Percentiles rank a stretch among this genome's conserved stretches.
Evolutionary conservation across 1,140 invertebrate genomes (phyloP).

Genomic region (Bombus huntii): DNA sequence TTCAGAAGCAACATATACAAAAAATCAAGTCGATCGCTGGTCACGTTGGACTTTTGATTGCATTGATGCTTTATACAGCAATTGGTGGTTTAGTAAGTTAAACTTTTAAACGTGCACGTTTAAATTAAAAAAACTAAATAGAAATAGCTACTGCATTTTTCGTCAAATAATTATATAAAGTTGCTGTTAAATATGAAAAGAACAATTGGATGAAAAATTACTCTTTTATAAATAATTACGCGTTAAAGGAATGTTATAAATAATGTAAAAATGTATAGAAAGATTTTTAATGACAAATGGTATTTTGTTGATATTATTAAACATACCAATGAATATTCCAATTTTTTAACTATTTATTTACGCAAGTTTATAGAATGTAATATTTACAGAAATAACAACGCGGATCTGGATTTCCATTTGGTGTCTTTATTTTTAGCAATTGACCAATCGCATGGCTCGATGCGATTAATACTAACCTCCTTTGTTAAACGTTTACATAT

Average conservation of each 20-base stretch:
- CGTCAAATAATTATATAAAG: not conserved
- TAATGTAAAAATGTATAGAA: not conserved
- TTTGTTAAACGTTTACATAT: not conserved
- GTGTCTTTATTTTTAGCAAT: slow-evolving; percentile 64
- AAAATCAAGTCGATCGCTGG: slow-evolving; percentile 85
- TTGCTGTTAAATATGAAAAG: not conserved
- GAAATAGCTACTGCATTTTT: not conserved
- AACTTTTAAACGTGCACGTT: not conserved
- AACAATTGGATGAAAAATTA: not conserved
- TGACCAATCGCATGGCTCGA: slow-evolving; percentile 35
- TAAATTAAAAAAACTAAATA: not conserved
- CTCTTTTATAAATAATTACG: not conserved
- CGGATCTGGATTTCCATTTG: slow-evolving; percentile 31
- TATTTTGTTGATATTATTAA: not conserved
- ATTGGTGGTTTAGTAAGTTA: slow-evolving; percentile 88
- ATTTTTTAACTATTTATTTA: slow-evolving; percentile 45
- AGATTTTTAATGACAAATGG: not conserved
- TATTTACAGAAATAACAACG: slow-evolving; percentile 56
- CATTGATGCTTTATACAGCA: slow-evolving; percentile 88
- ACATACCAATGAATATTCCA: too few relatives aligned
- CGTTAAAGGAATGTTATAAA: not conserved
- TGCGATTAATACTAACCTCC: slow-evolving; percentile 31
- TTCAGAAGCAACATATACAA: slow-evolving; percentile 49
- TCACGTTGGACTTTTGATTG: slow-evolving; percentile 87
- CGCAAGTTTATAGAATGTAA: slow-evolving; percentile 12